phyloP scores from a whole-genome alignment of 2,888 invertebrate species.

The Xanthorhoe spadicearia region DNA sequence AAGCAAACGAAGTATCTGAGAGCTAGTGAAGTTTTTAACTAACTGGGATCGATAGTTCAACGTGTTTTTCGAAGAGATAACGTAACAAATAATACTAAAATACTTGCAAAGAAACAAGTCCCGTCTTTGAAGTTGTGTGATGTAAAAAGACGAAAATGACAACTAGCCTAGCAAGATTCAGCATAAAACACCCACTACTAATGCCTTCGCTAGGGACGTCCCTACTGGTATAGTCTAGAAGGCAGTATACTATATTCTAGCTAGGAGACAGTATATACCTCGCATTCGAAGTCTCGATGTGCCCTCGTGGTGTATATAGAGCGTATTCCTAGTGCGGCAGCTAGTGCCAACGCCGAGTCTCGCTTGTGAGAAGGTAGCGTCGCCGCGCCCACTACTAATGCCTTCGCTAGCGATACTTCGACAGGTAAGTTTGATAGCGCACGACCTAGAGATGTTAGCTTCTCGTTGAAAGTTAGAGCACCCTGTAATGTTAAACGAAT shows the following conservation, averaged over 20 bases:
- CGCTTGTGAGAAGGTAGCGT: conserved; percentile 91
- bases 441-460: conserved; percentile 93
- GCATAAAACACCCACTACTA: no score
- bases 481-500: conserved; percentile 78
- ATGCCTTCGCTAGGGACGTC: no score
- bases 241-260: no score
- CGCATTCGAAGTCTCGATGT: conserved; percentile 92
- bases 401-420: conserved; percentile 97
- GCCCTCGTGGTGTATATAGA: conserved; percentile 96
- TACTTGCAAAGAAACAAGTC: no score
- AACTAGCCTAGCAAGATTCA: no score
- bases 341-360: conserved; percentile 92
- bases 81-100: no score
- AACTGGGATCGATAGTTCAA: no score
- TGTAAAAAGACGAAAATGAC: no score
- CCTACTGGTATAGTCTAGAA: neutral
- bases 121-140: no score
- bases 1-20: no score
- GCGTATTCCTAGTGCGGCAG: conserved; percentile 96
- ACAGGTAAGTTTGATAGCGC: conserved; percentile 96
- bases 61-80: no score
- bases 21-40: no score
- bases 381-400: conserved; percentile 95
- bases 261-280: conserved; percentile 74
- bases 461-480: conserved; percentile 91